These are phyloP conservation scores for Galleria mellonella DNA, from an alignment of 1,140 invertebrate genomes.

Conservation along the genomic window DNA sequence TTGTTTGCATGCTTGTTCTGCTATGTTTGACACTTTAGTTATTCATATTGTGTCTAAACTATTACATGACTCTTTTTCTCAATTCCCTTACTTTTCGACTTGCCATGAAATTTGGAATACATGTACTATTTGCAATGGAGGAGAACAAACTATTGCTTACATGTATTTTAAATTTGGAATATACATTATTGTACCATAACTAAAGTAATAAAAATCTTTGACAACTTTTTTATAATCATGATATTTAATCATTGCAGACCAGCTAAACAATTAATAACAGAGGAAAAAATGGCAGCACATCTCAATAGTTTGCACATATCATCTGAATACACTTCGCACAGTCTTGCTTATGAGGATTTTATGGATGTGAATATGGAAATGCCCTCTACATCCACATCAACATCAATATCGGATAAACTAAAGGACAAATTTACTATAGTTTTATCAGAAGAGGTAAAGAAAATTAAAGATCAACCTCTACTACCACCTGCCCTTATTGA, in stretches of 20 bases:
- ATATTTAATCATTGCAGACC: slow-evolving; percentile 63
- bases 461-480: slow-evolving; percentile 76
- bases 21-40: too few relatives aligned
- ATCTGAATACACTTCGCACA: slow-evolving; percentile 58
- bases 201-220: too few relatives aligned
- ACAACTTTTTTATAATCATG: too few relatives aligned
- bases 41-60: too few relatives aligned
- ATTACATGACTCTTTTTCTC: too few relatives aligned
- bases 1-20: too few relatives aligned
- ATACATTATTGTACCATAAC: too few relatives aligned
- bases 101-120: too few relatives aligned
- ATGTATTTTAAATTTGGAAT: too few relatives aligned
- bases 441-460: slow-evolving; percentile 82
- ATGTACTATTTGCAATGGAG: background rate
- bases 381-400: slow-evolving; percentile 4
- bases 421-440: slow-evolving; percentile 74
- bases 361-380: slow-evolving; percentile 46
- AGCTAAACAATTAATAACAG: slow-evolving; percentile 85
- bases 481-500: slow-evolving; percentile 77
- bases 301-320: slow-evolving; percentile 83
- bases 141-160: background rate
- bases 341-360: slow-evolving; percentile 36
- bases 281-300: slow-evolving; percentile 87
- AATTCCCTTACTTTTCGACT: too few relatives aligned
- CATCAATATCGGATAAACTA: slow-evolving; percentile 63